phyloP scores from a whole-genome alignment of 2,888 invertebrate species.

The Plebejus anna region DNA sequence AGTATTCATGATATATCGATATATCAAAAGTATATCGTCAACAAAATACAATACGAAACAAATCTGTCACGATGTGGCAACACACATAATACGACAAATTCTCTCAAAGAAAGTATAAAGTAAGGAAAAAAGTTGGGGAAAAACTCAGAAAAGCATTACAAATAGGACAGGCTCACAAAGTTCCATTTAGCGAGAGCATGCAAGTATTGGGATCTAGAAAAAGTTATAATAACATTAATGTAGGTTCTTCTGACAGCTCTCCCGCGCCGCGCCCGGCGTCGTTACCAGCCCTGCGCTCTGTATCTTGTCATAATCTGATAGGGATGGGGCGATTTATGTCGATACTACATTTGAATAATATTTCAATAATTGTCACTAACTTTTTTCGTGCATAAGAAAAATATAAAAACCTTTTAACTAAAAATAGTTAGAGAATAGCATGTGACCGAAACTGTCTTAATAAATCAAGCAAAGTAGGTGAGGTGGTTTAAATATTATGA shows the following conservation, averaged over 20 bases:
- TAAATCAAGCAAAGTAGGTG: no score
- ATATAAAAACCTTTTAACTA: no score
- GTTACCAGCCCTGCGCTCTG: conserved; percentile 76
- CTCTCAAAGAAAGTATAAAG: conserved; percentile 26
- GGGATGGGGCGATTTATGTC: conserved; percentile 47
- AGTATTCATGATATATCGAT: no score
- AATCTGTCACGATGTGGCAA: background rate
- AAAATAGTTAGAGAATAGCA: no score
- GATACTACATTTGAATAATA: conserved; percentile 31
- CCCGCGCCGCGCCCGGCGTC: conserved; percentile 53
- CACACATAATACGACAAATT: conserved; percentile 19
- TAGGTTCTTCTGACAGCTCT: conserved; percentile 77
- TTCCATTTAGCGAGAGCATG: conserved; percentile 34
- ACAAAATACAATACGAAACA: background rate
- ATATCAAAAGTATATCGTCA: background rate
- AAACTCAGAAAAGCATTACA: conserved; percentile 33
- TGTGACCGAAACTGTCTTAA: no score
- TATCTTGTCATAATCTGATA: conserved; percentile 78
- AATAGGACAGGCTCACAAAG: conserved; percentile 32
- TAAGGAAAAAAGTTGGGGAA: conserved; percentile 29
- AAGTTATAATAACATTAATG: conserved; percentile 79
- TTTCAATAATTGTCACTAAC: background rate
- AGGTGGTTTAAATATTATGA: no score
- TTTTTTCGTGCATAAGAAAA: no score
- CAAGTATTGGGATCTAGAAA: conserved; percentile 58